Evolutionary conservation across 2,888 invertebrate genomes (phyloP).

Genomic region (Mactromeris polynyma): DNA sequence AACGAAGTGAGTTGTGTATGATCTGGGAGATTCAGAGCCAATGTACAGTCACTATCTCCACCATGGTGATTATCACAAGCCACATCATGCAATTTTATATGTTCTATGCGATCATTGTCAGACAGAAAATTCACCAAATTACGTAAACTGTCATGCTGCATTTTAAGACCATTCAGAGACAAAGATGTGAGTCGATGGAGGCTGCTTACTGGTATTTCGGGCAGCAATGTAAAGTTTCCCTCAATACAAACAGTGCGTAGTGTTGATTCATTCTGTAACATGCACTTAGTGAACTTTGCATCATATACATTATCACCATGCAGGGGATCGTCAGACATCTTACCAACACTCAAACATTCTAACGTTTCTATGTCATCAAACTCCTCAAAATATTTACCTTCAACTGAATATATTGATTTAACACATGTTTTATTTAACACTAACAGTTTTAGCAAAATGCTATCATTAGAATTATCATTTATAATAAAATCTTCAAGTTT

Average conservation of each 20-base stretch:
- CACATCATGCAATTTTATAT: neutral
- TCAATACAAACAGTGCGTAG: slow-evolving; percentile 5
- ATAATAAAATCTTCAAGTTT: neutral
- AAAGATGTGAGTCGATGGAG: neutral
- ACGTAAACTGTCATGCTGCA: neutral
- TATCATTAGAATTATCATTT: neutral
- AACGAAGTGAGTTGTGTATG: neutral
- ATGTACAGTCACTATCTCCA: neutral
- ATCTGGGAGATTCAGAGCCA: neutral
- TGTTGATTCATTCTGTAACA: neutral
- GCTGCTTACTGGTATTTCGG: neutral
- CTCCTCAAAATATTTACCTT: neutral
- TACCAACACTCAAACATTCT: neutral
- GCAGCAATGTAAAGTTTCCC: neutral
- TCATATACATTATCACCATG: too few relatives aligned
- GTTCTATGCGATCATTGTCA: neutral
- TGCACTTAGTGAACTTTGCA: neutral
- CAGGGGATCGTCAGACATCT: neutral
- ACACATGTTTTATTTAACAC: neutral
- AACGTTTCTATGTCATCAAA: neutral
- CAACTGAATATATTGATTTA: neutral
- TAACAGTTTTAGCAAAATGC: neutral
- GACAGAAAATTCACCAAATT: neutral
- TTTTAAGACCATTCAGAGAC: neutral
- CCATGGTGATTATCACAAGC: neutral